These are phyloP conservation scores for Adela reaumurella DNA, from an alignment of 2,888 invertebrate genomes.

Conservation along the genomic window DNA sequence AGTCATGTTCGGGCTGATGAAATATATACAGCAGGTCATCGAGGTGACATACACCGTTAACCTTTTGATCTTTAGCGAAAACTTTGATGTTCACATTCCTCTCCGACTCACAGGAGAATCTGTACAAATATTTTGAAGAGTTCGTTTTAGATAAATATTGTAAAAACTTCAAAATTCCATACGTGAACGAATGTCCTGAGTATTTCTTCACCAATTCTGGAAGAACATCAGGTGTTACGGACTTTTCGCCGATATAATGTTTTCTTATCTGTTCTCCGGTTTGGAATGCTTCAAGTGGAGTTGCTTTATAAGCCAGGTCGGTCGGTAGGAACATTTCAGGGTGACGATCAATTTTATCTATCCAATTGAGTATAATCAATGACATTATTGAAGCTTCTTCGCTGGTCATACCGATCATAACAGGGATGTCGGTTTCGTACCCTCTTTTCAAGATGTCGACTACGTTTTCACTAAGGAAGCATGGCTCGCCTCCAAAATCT, in stretches of 20 bases:
- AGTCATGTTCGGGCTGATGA: constrained; percentile 6
- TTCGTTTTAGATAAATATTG: background rate
- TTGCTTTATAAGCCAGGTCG: background rate
- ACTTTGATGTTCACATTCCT: constrained; percentile 6
- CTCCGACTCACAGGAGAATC: constrained; percentile 9
- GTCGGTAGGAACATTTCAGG: background rate
- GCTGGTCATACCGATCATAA: background rate
- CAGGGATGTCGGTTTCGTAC: background rate
- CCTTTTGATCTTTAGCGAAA: constrained; percentile 3
- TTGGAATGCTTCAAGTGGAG: background rate
- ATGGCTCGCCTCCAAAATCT: constrained; percentile 8
- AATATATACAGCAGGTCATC: constrained; percentile 15
- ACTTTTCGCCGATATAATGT: background rate
- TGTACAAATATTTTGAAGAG: constrained; percentile 7
- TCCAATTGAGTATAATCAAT: too few relatives aligned
- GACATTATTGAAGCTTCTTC: background rate
- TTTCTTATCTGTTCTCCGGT: background rate
- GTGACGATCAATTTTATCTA: background rate
- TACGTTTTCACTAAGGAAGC: background rate
- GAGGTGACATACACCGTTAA: constrained; percentile 11
- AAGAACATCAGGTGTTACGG: background rate
- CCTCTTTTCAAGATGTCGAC: background rate
- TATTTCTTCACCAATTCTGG: background rate
- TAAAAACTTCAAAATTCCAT: background rate
- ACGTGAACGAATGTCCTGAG: background rate